Base-by-base conservation (phyloP, 2,888 invertebrate species). In the Drosophila maculinotata region DNA sequence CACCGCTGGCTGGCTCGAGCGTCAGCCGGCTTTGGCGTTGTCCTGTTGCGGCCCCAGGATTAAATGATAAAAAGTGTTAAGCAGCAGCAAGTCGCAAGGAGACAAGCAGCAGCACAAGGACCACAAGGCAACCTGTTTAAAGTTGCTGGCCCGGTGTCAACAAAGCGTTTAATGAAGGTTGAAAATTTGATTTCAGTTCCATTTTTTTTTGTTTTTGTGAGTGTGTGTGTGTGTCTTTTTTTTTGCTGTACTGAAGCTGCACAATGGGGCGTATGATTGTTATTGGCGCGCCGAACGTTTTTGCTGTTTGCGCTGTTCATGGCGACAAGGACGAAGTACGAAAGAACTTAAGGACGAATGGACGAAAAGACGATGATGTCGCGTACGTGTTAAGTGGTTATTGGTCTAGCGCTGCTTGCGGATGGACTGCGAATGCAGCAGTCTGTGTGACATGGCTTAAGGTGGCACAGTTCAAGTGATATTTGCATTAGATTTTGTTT, bases 251-350 rank as follows among this genome's bases (percentile, higher is more conserved):
- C 23, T 36, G 41, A 47, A 49, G 72, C 76, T 76, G 79, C 84
- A 79, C 69, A 79, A 79, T 79, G 79, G 77, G 76, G 84, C 79
- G 79, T 79, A 76, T 83, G 84, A 79, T 79, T 79, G 84, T 79
- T 83, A 79, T 83, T 77, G 80, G 67, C 63, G 66, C 62, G 42
- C 25, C 56, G 49, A 66, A 58, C 48, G 53, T 49, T 59, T 48
- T 64, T 65, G 64, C 42, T 76, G 67, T 68, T 74, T 69, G 75
- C 69, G 57, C 78, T 77, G 56, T 60, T 73, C 60, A 62, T 39
- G 41, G 14, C 35, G 49, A 12, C 30, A 30, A 20, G 23, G 14
- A 39, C 33, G 28, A 12, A 28, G 45, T 28, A 42, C 49, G 10
- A 12, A 38, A 31, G 45, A 20, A 42, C 49, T 8, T n/a, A 38